Conservation (phyloP, 1,140 invertebrate genomes). For the Ostrea denselamellosa region DNA sequence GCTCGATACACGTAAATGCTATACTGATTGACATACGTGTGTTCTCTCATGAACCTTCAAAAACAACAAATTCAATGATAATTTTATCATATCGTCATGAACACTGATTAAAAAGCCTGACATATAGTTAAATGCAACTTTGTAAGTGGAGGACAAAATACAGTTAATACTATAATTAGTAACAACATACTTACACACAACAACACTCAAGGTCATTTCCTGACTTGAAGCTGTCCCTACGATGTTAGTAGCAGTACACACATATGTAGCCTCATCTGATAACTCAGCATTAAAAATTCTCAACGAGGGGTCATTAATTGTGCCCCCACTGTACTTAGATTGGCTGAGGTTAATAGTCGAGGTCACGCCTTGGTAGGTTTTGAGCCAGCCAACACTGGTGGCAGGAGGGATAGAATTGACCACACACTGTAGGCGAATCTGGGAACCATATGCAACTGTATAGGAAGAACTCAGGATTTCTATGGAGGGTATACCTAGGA, state of each 20-base stretch:
- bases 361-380: conserved; percentile 17
- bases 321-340: conserved; percentile 49
- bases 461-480: neutral
- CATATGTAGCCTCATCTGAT: conserved; percentile 44
- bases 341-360: neutral
- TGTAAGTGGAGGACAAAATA: neutral
- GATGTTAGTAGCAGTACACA: conserved; percentile 53
- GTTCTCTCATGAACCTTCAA: conserved; percentile 33
- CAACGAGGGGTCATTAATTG: conserved; percentile 41
- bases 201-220: conserved; percentile 20
- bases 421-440: conserved; percentile 40
- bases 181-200: conserved; percentile 28
- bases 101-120: conserved; percentile 8
- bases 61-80: conserved; percentile 30
- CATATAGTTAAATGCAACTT: neutral
- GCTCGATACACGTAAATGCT: neutral
- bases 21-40: conserved; percentile 23
- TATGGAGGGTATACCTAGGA: conserved; percentile 44
- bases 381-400: conserved; percentile 39
- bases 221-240: conserved; percentile 48
- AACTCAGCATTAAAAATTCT: conserved; percentile 44
- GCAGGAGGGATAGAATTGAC: conserved; percentile 43
- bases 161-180: neutral
- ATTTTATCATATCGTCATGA: neutral
- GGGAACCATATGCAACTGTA: conserved; percentile 26